Evolutionary conservation across 1,140 invertebrate species (phyloP).

Genomic region (Brachionus asplanchnoidis): DNA sequence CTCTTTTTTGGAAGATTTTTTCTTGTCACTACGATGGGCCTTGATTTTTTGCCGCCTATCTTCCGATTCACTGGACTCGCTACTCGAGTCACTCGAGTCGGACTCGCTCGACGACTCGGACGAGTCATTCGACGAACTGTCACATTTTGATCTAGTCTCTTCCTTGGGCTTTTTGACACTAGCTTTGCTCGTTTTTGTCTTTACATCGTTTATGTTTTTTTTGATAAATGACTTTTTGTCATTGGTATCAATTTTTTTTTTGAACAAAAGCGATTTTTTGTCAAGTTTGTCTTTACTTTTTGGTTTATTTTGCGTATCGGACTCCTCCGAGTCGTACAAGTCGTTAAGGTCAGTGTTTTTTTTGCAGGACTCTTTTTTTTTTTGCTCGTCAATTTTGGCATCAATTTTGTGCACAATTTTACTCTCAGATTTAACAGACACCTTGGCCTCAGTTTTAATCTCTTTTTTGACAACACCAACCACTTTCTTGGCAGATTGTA

Average conservation of each 20-base stretch:
- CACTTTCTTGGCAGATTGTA: background rate
- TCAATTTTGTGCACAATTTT: background rate
- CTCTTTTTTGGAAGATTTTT: background rate
- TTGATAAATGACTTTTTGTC: background rate
- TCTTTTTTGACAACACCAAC: background rate
- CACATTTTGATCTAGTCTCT: background rate
- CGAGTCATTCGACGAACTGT: background rate
- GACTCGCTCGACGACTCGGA: background rate
- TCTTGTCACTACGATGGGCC: background rate
- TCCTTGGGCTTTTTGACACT: background rate
- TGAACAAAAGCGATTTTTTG: background rate
- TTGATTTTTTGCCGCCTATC: background rate
- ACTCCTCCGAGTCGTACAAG: conserved; percentile 37
- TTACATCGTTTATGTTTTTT: background rate
- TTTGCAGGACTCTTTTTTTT: background rate
- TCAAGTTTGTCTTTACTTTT: background rate
- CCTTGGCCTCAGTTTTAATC: background rate
- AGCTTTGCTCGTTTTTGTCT: background rate
- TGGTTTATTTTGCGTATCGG: background rate
- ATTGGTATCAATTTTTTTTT: background rate
- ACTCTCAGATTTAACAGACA: background rate
- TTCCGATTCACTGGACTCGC: background rate
- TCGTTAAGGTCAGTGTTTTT: conserved; percentile 12
- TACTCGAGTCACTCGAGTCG: background rate
- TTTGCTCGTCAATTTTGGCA: background rate